phyloP scores from a whole-genome alignment of 2,888 invertebrate species.

The Homarus gammarus region DNA sequence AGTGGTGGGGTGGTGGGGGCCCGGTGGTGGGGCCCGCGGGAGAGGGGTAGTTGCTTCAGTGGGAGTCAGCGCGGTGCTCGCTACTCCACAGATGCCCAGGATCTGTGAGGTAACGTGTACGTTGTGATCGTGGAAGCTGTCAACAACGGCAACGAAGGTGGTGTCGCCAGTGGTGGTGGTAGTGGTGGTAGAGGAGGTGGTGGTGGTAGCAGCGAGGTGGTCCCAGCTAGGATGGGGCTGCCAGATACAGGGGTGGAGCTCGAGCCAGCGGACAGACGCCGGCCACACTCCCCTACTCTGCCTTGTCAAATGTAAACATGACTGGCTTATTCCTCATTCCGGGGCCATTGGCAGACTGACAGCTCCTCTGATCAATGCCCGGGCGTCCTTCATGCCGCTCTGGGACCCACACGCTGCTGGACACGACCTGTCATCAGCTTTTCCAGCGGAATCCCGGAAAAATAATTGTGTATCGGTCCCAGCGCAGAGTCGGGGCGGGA shows the following conservation, averaged over 20 bases:
- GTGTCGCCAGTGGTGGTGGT: background rate
- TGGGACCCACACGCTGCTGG: background rate
- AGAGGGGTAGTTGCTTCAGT: background rate
- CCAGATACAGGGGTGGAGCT: background rate
- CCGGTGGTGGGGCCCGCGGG: background rate
- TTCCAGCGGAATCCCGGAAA: background rate
- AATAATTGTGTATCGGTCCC: constrained; percentile 9
- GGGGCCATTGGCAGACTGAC: constrained; percentile 30
- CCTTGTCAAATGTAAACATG: constrained; percentile 47
- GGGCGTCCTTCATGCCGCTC: background rate
- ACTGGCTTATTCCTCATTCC: constrained; percentile 31
- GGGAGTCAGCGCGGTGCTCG: background rate
- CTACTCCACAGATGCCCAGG: background rate
- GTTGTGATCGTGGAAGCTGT: background rate
- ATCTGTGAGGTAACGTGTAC: background rate
- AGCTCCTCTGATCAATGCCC: background rate
- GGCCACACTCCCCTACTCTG: constrained; percentile 31
- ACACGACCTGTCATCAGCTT: constrained; percentile 2
- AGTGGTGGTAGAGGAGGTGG: no score
- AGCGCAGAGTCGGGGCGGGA: background rate
- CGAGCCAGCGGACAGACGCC: background rate
- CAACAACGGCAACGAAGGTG: background rate
- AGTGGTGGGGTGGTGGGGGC: background rate
- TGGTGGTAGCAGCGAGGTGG: background rate
- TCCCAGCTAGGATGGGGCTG: background rate